These are phyloP conservation scores for Piscicola geometra DNA, from an alignment of 2,888 invertebrate genomes.

Conservation along the genomic window DNA sequence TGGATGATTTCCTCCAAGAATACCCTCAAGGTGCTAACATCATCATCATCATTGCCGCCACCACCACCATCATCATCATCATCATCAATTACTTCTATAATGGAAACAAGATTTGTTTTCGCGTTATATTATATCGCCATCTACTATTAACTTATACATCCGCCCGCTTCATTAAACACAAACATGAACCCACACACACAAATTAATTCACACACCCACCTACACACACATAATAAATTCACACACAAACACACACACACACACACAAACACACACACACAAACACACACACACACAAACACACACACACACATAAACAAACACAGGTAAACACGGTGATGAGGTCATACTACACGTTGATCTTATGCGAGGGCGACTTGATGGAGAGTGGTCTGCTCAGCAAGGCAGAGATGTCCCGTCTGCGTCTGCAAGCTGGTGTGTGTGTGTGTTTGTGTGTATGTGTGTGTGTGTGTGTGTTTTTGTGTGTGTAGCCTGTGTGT, in stretches of 20 bases:
- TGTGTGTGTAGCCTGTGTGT: too few species aligned
- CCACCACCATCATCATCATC: not conserved
- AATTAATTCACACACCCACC: too few species aligned
- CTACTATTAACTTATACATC: too few species aligned
- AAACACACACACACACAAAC: slow-evolving; percentile 43
- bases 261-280: slow-evolving; percentile 48
- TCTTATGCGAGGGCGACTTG: slow-evolving; percentile 83
- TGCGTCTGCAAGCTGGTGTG: slow-evolving; percentile 53
- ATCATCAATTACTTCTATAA: not conserved
- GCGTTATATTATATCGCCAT: too few species aligned
- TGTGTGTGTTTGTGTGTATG: not conserved
- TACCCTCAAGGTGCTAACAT: slow-evolving; percentile 38
- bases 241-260: too few species aligned
- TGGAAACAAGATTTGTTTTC: too few species aligned
- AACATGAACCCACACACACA: too few species aligned
- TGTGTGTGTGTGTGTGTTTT: too few species aligned
- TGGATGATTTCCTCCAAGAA: slow-evolving; percentile 84
- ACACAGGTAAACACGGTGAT: slow-evolving; percentile 65
- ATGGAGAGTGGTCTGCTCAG: slow-evolving; percentile 60
- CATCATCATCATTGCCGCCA: not conserved
- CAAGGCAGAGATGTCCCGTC: slow-evolving; percentile 78
- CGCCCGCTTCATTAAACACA: too few species aligned
- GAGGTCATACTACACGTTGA: slow-evolving; percentile 86
- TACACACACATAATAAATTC: too few species aligned
- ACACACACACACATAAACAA: slow-evolving; percentile 41